These are phyloP conservation scores for Fringilla coelebs DNA, from an alignment of 2,797 vertebrate species.

Conservation along the genomic window DNA sequence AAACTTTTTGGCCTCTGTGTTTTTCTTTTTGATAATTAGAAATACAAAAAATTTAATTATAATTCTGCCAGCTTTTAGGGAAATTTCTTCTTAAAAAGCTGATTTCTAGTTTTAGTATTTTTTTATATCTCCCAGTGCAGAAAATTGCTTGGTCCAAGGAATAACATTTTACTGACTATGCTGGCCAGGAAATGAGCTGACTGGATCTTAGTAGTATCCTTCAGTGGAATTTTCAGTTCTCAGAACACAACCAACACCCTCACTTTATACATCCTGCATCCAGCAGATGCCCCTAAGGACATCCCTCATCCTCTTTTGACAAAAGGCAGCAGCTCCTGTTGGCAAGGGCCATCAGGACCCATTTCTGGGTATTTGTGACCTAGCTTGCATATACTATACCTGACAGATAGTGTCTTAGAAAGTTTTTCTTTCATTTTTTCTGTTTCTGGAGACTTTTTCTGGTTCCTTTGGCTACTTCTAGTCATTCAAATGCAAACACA, in stretches of 20 bases:
- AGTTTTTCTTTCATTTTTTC: neutral
- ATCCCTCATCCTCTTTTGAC: neutral
- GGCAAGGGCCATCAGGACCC: neutral
- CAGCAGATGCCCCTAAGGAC: neutral
- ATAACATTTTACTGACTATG: neutral
- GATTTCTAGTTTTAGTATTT: neutral
- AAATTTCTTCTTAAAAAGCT: neutral
- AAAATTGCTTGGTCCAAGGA: neutral
- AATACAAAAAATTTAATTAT: neutral
- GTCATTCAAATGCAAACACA: neutral
- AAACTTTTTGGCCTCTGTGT: neutral
- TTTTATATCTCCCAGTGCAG: neutral
- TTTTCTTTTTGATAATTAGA: neutral
- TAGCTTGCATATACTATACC: neutral
- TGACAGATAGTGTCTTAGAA: neutral
- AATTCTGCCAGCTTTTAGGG: neutral
- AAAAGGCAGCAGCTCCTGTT: neutral
- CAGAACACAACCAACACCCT: neutral
- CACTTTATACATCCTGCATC: neutral
- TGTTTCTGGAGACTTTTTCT: neutral
- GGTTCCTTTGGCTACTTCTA: neutral
- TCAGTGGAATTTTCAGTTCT: neutral
- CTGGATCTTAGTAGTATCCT: neutral
- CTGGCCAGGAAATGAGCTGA: conserved; percentile 1
- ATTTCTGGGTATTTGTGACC: neutral